Conservation (phyloP, 2,113 vertebrate species). For the Brienomyrus longianalis region DNA sequence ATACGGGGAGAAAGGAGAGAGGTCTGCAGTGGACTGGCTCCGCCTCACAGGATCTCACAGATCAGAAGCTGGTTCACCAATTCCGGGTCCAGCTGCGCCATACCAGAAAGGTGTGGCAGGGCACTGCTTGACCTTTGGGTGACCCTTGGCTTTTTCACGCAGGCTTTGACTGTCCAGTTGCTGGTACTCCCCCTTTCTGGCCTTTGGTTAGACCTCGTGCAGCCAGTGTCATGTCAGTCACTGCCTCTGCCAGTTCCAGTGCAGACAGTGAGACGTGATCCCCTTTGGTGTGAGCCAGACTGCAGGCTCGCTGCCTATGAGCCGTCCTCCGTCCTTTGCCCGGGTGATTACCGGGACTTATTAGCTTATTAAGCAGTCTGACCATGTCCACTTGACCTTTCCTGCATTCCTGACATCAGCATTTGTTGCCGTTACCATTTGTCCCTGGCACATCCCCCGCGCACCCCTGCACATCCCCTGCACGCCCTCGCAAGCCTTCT, state of each 20-base stretch:
- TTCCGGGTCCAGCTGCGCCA: neutral
- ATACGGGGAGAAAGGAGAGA: neutral
- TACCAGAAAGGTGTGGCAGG: neutral
- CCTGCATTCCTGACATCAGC: constrained; percentile 4
- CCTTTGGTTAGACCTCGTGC: neutral
- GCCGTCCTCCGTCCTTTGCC: constrained; percentile 43
- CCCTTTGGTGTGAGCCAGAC: neutral
- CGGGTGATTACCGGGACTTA: constrained; percentile 33
- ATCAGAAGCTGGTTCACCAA: neutral
- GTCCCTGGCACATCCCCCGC: neutral
- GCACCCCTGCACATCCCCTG: too few species aligned
- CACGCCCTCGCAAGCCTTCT: neutral
- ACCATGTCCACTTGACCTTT: constrained; percentile 23
- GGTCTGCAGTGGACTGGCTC: neutral
- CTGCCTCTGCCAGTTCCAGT: neutral
- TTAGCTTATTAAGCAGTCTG: constrained; percentile 9
- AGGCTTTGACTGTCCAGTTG: neutral
- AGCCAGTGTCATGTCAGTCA: neutral
- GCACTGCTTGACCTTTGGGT: neutral
- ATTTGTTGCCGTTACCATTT: neutral
- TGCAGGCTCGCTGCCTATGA: neutral
- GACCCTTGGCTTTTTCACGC: neutral
- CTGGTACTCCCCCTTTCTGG: neutral
- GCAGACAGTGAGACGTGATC: neutral
- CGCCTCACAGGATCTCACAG: neutral